phyloP scores from a whole-genome alignment of 2,113 vertebrate species.

The Tragelaphus scriptus region DNA sequence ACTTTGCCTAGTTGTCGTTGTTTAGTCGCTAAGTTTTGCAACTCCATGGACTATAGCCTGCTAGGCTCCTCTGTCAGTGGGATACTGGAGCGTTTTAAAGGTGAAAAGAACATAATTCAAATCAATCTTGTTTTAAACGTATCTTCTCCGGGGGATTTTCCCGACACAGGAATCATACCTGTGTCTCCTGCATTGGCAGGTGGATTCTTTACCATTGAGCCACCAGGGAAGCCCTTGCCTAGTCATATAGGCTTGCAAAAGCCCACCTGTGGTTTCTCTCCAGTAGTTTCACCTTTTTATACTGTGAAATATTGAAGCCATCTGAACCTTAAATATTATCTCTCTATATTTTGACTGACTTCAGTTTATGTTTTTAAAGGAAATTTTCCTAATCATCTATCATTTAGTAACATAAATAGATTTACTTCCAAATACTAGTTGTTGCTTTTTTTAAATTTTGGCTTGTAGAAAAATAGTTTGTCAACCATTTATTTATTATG shows the following conservation, averaged over 20 bases:
- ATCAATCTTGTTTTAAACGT: not conserved
- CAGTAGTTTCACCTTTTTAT: not conserved
- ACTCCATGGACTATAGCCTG: not conserved
- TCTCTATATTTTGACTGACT: not conserved
- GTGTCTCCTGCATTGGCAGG: not conserved
- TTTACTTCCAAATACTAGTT: not conserved
- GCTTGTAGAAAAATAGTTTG: not conserved
- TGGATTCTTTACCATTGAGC: not conserved
- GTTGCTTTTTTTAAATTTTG: not conserved
- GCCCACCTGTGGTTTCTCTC: not conserved
- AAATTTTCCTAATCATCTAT: not conserved
- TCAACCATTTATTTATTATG: not conserved
- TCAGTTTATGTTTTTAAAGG: conserved; percentile 19
- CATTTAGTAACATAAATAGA: not conserved
- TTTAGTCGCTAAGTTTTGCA: not conserved
- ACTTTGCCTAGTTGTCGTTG: not conserved
- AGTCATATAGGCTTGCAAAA: not conserved
- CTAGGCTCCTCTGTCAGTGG: not conserved
- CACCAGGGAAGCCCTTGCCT: not conserved
- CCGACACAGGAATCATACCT: not conserved
- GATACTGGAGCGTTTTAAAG: not conserved
- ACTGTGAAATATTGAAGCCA: not conserved
- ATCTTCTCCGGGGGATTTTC: not conserved
- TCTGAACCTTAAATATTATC: not conserved
- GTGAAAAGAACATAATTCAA: not conserved